phyloP scores from a whole-genome alignment of 2,888 invertebrate genomes.

The Ennomos erosarius region DNA sequence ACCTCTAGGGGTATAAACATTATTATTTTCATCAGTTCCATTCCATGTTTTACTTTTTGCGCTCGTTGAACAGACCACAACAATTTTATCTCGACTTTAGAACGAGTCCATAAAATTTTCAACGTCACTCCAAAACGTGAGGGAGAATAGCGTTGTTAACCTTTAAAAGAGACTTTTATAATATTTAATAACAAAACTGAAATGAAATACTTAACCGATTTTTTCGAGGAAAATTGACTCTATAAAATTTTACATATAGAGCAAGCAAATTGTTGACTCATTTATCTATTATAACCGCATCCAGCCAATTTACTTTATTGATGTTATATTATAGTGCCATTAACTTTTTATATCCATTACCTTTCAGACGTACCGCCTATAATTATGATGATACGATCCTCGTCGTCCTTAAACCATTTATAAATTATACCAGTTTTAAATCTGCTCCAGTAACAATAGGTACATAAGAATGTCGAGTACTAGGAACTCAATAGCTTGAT shows the following conservation, averaged over 20 bases:
- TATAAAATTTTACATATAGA: constrained; percentile 49
- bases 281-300: constrained; percentile 73
- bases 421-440: constrained; percentile 74
- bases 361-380: constrained; percentile 71
- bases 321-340: constrained; percentile 78
- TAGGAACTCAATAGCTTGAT: constrained; percentile 65
- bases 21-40: constrained; percentile 69
- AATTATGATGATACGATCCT: constrained; percentile 73
- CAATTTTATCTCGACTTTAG: constrained; percentile 59
- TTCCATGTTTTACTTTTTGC: constrained; percentile 65
- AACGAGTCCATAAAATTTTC: constrained; percentile 57
- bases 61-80: constrained; percentile 53
- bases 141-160: constrained; percentile 46
- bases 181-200: background rate
- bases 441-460: constrained; percentile 59
- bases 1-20: constrained; percentile 52
- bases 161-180: background rate
- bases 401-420: constrained; percentile 77
- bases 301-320: constrained; percentile 83
- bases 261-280: constrained; percentile 66
- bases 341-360: constrained; percentile 76
- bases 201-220: background rate
- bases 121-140: constrained; percentile 49
- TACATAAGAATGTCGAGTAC: constrained; percentile 59
- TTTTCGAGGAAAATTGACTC: constrained; percentile 11